These are phyloP conservation scores for Yasuhikotakia modesta DNA, from an alignment of 2,797 vertebrate species.

Conservation along the genomic window DNA sequence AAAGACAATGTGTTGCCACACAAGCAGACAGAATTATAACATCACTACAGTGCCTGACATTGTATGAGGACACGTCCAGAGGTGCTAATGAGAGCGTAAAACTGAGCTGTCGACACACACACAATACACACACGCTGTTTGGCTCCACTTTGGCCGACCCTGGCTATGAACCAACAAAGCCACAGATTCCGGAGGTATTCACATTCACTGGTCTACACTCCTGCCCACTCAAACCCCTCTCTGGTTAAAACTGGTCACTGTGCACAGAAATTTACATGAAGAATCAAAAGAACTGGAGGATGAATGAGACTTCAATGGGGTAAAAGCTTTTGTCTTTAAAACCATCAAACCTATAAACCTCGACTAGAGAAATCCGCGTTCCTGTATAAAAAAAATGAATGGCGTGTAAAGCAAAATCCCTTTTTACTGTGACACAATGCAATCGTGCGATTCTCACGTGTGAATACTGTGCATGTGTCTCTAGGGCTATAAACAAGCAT, in stretches of 20 bases:
- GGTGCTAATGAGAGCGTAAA: constrained; percentile 36
- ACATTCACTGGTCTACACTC: constrained; percentile 43
- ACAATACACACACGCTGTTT: constrained; percentile 52
- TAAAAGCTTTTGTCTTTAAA: neutral
- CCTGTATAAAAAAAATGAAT: constrained; percentile 13
- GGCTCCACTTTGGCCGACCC: constrained; percentile 47
- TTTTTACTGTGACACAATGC: constrained; percentile 24
- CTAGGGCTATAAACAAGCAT: constrained; percentile 23
- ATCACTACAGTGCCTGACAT: constrained; percentile 21
- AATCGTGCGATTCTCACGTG: constrained; percentile 13
- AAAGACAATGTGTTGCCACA: neutral
- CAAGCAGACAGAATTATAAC: constrained; percentile 13
- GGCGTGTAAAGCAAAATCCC: constrained; percentile 38
- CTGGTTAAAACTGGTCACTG: constrained; percentile 17
- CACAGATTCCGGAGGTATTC: constrained; percentile 54
- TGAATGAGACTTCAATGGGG: neutral
- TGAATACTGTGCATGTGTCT: neutral
- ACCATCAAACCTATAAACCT: neutral
- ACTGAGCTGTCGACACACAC: constrained; percentile 33
- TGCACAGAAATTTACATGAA: constrained; percentile 18
- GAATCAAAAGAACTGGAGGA: constrained; percentile 12
- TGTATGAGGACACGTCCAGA: constrained; percentile 14
- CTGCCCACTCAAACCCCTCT: constrained; percentile 41
- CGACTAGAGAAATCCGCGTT: neutral
- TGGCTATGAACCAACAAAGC: constrained; percentile 46